Conservation (phyloP, 2,113 vertebrate species). For the Eira barbara region DNA sequence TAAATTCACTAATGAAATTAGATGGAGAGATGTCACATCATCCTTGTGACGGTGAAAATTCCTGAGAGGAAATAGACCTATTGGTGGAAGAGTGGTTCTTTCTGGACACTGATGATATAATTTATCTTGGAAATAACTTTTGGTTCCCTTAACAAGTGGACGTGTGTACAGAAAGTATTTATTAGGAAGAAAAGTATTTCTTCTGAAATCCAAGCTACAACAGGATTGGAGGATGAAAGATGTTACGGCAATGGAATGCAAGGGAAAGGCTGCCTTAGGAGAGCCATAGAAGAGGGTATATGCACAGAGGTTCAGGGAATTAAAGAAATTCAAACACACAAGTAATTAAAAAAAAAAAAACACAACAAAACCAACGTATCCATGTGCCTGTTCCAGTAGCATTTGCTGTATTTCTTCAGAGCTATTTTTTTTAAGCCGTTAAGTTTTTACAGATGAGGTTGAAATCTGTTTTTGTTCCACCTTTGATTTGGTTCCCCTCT, state of each 20-base stretch:
- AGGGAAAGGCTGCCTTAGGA: background rate
- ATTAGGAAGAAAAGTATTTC: background rate
- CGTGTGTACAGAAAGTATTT: background rate
- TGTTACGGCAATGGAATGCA: background rate
- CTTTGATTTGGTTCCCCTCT: background rate
- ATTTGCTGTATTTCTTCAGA: background rate
- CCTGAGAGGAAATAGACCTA: background rate
- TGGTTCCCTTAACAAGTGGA: slow-evolving; percentile 10
- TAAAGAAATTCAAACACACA: background rate
- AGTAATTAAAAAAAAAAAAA: background rate
- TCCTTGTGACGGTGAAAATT: background rate
- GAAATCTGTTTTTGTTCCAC: background rate
- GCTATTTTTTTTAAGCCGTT: background rate
- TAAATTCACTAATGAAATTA: background rate
- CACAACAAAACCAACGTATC: background rate
- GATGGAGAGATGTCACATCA: background rate
- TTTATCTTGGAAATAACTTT: slow-evolving; percentile 32
- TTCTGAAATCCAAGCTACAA: background rate
- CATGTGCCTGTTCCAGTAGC: background rate
- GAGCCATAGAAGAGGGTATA: background rate
- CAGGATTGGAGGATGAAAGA: background rate
- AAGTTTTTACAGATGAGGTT: background rate
- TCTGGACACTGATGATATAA: background rate
- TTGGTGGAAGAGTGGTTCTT: background rate
- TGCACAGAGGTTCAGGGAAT: background rate